phyloP scores from a whole-genome alignment of 2,113 vertebrate genomes.

The Centropus unirufus region DNA sequence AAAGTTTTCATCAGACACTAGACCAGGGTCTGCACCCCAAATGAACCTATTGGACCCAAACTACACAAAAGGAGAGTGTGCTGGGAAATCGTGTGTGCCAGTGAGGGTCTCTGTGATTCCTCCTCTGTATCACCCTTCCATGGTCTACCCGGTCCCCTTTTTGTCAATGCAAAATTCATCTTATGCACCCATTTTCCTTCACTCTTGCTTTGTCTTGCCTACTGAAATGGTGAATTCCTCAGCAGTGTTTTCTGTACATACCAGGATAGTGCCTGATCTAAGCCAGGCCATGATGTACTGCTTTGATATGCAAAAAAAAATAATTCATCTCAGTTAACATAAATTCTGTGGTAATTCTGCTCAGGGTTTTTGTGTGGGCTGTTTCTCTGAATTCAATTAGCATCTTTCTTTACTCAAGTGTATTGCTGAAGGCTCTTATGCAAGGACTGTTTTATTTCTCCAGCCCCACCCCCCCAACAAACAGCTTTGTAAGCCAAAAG shows the following conservation, averaged over 20 bases:
- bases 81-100: background rate
- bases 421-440: background rate
- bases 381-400: background rate
- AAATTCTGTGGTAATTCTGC: background rate
- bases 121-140: background rate
- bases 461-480: background rate
- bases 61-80: accelerated
- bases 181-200: background rate
- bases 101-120: background rate
- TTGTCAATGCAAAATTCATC: background rate
- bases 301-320: background rate
- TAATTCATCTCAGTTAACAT: background rate
- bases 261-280: background rate
- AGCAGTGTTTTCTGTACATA: background rate
- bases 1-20: background rate
- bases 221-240: background rate
- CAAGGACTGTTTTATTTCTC: background rate
- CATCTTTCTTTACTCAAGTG: background rate
- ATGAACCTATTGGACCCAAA: background rate
- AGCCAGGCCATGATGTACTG: background rate
- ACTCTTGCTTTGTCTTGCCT: background rate
- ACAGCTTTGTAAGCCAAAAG: background rate
- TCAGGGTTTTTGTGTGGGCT: background rate
- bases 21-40: background rate
- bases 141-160: background rate